A percentile compares a stretch with the other conserved stretches of the same genome.
These are phyloP conservation scores for Psix sp. DNA, from an alignment of 1,140 invertebrate genomes.

Conservation along the genomic window DNA sequence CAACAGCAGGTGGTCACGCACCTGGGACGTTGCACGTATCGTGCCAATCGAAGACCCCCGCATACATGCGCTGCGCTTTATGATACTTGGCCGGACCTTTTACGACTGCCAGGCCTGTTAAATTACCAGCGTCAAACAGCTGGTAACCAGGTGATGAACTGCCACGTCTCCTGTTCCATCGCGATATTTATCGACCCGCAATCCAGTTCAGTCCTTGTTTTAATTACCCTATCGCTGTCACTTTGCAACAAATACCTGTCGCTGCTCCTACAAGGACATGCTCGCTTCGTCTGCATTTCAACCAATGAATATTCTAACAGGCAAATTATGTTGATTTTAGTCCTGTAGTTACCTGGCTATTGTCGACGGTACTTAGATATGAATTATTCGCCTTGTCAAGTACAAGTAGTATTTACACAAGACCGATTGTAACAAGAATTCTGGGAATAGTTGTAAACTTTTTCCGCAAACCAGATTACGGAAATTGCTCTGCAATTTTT, in stretches of 20 bases:
- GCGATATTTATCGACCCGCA: constrained; percentile 39
- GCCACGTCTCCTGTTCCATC: constrained; percentile 34
- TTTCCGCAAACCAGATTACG: too few species aligned
- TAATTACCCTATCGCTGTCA: constrained; percentile 41
- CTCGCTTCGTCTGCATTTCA: constrained; percentile 17
- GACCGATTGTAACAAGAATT: too few species aligned
- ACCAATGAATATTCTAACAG: constrained; percentile 20
- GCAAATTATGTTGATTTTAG: constrained; percentile 22
- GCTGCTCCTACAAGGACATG: constrained; percentile 28
- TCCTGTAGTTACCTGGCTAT: constrained; percentile 16
- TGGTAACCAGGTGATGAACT: constrained; percentile 69
- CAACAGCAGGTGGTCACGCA: constrained; percentile 71
- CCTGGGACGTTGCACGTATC: constrained; percentile 61
- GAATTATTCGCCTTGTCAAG: constrained; percentile 12
- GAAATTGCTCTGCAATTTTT: too few species aligned
- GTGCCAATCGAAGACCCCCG: constrained; percentile 34
- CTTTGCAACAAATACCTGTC: constrained; percentile 32
- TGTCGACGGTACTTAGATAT: constrained; percentile 3
- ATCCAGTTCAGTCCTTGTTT: constrained; percentile 15
- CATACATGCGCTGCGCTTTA: constrained; percentile 11
- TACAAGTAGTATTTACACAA: too few species aligned
- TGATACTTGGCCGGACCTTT: constrained; percentile 22
- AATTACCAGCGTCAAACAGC: constrained; percentile 59
- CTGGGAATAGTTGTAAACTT: too few species aligned
- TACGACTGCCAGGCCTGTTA: constrained; percentile 32